phyloP scores from a whole-genome alignment of 2,797 vertebrate species.

The Oceanodroma leucorhoa region DNA sequence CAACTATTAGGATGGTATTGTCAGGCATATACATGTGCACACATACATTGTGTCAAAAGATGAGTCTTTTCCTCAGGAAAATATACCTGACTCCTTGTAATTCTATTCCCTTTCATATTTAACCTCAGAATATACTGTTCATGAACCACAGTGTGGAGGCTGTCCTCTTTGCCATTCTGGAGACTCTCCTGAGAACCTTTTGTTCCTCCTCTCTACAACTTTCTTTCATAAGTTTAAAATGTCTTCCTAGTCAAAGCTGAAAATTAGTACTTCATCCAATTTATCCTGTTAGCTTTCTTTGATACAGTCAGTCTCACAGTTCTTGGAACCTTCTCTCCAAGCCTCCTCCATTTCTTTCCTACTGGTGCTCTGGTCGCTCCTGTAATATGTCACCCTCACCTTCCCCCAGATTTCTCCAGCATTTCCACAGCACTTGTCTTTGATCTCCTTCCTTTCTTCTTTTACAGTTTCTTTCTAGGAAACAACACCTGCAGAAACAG shows the following conservation, averaged over 20 bases:
- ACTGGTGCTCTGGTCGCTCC: no score
- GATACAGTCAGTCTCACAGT: neutral
- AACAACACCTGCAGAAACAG: neutral
- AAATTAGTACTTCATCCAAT: neutral
- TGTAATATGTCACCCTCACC: neutral
- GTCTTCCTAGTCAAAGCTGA: neutral
- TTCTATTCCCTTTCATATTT: neutral
- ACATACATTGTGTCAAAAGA: neutral
- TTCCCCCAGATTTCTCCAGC: neutral
- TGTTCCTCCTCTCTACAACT: neutral
- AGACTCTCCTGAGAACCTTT: neutral
- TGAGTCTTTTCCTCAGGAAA: neutral
- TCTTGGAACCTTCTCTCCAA: neutral
- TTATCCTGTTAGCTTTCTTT: neutral
- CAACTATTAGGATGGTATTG: neutral
- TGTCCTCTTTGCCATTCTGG: neutral
- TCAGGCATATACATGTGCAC: neutral
- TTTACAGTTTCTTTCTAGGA: neutral
- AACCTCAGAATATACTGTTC: neutral
- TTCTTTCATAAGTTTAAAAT: neutral
- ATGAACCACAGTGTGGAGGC: fast-evolving
- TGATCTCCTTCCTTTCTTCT: neutral
- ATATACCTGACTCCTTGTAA: neutral
- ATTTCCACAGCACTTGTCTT: neutral
- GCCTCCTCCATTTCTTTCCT: neutral